Base-by-base conservation (phyloP, 2,888 invertebrate species). In the Gnatocerus cornutus region DNA sequence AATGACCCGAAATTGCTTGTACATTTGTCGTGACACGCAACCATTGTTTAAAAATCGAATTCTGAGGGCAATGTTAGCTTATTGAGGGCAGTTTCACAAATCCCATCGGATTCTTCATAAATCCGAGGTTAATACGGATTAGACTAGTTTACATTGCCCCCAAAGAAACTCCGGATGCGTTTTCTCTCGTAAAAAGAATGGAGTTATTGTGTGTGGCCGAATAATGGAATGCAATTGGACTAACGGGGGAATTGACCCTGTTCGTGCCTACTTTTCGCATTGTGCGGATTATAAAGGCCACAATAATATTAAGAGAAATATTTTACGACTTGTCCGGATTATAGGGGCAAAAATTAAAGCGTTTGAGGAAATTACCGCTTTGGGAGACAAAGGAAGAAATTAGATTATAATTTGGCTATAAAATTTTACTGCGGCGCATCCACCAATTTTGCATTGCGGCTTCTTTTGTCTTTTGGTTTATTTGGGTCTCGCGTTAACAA, bases 51-150 rank as follows among this genome's bases (percentile, higher is more conserved):
- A 37, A 12, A 12, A 43, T 43, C 14, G 43, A 9, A 43, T 43
- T 43, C 10, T 43, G 3, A 13, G 3, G 43, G n/a, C 1, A 43
- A 43, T 14, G 13, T 8, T 8, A 12, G 9, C 43, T 43, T 10
- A 43, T 43, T 43, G 12, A 43, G 43, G 43, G 12, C 14, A 12
- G 10, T 43, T 4, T 43, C 12, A 3, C 8, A 10, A 10, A 43
- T 43, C 43, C 43, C 43, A 12, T 7, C 10, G 14, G 43, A 43
- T 43, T 14, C 43, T 43, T 43, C 12, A 43, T 43, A 43, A 43
- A 43, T 43, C 43, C 43, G 43, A 43, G 12, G n/a, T 43, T 12
- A 43, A 43, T 43, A 12, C 1, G 43, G 43, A 43, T 43, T 43
- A 43, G 43, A 12, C 14, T 43, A 43, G 43, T 43, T 43, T 43